Evolutionary conservation across 2,888 invertebrate genomes (phyloP), one percentile per base, ranked within the genome.

Genomic region (Calameuta filiformis): DNA sequence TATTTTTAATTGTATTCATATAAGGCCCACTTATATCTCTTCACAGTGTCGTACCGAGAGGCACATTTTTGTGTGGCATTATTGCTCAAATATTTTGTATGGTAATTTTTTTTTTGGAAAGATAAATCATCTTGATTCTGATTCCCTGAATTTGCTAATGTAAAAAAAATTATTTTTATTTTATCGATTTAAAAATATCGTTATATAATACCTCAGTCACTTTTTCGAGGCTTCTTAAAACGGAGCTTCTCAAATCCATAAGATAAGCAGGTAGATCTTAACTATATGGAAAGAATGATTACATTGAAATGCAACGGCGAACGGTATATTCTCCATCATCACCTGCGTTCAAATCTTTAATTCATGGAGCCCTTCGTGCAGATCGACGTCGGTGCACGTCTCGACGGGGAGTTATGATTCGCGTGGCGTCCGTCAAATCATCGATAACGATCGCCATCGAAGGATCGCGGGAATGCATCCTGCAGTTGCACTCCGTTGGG

Each of bases 341-440:
- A 83, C 85, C 83, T 83, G 83, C 82, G 79, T 71, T 68, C 68
- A 75, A 79, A 85, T 86, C 85, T 86, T 85, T 86, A 86, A 86
- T 86, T 86, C 85, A 86, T 83, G 80, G 80, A 68, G 75, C 71
- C 75, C 68, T 34, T 69, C 74, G 77, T 78, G 79, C 12, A 31
- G 71, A 71, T 31, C 33, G 71, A 31, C 6, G 33, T 31, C 33
- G 33, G 71, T 34, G 71, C 71, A 34, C 71, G 12, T 71, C 71
- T 4, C 71, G 76, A 73, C 35, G n/a, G 15, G 31, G 69, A 37
- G 74, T 81, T 83, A 81, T 81, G 80, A 83, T 83, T 83, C 86
- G 83, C 87, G 83, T 86, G 84, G 83, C 84, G 80, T 80, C 79
- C 83, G 83, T 83, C 85, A 83, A 84, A 81, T 81, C 81, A 76